Conservation (phyloP, 2,888 invertebrate genomes). For the Epistrophe grossulariae region DNA sequence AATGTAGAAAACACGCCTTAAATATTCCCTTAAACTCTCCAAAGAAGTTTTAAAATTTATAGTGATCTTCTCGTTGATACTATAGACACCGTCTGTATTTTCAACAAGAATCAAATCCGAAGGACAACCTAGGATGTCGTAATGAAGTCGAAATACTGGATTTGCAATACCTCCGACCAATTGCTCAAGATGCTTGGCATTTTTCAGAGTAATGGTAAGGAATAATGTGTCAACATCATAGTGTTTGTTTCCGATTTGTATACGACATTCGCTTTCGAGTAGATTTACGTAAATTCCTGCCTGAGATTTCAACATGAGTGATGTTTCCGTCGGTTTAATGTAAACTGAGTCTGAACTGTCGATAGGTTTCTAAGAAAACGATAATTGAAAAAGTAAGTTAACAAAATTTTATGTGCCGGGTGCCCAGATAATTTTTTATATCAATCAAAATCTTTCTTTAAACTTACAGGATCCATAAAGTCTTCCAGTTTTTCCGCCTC, state of each 20-base stretch:
- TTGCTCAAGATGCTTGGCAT: conserved; percentile 78
- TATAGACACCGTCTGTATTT: conserved; percentile 80
- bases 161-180: conserved; percentile 77
- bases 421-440: too few relatives aligned
- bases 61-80: conserved; percentile 84
- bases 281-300: conserved; percentile 81
- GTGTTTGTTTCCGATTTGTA: conserved; percentile 82
- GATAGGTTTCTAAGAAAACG: conserved; percentile 74
- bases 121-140: conserved; percentile 81
- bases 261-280: conserved; percentile 80
- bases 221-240: conserved; percentile 81
- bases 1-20: conserved; percentile 83
- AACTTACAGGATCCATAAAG: conserved; percentile 77
- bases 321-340: conserved; percentile 76
- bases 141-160: conserved; percentile 76
- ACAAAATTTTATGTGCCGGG: too few relatives aligned
- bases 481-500: conserved; percentile 78
- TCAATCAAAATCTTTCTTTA: too few relatives aligned
- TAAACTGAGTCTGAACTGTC: conserved; percentile 51
- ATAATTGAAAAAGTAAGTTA: too few relatives aligned
- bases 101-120: conserved; percentile 79
- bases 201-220: conserved; percentile 80
- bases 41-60: conserved; percentile 84
- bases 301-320: conserved; percentile 81
- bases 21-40: conserved; percentile 83